phyloP scores from a whole-genome alignment of 92 coral and sea anemone genomes.

The Bergia puertoricense region DNA sequence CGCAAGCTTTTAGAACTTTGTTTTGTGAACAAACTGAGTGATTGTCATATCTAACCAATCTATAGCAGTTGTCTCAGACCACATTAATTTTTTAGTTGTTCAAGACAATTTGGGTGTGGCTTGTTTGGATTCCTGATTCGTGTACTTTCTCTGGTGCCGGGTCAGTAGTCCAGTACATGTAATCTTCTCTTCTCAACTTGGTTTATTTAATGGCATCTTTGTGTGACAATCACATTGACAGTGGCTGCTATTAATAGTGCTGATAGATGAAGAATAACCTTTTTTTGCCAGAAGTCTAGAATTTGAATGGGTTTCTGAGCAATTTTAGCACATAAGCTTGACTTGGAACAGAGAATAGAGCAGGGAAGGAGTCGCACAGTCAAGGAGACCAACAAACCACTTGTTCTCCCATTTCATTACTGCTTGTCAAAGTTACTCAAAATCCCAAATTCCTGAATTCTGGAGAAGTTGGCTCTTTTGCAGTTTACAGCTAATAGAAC shows the following conservation, averaged over 20 bases:
- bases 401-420: too few relatives aligned
- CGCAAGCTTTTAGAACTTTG: too few relatives aligned
- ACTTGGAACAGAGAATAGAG: too few relatives aligned
- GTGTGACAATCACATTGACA: neutral
- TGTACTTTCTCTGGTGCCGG: neutral
- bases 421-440: too few relatives aligned
- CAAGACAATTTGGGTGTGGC: neutral
- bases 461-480: neutral
- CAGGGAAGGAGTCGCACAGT: too few relatives aligned
- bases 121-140: neutral
- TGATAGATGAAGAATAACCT: too few relatives aligned
- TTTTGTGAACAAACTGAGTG: neutral
- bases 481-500: neutral
- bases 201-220: neutral
- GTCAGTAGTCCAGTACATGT: neutral
- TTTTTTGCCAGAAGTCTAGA: too few relatives aligned
- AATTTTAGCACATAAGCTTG: too few relatives aligned
- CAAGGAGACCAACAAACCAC: too few relatives aligned
- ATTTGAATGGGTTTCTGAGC: too few relatives aligned
- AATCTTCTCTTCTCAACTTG: neutral
- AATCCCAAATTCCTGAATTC: too few relatives aligned
- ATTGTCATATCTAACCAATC: neutral
- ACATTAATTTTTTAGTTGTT: neutral
- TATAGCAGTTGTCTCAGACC: neutral
- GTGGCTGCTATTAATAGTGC: neutral